Conservation (phyloP, 1,140 invertebrate genomes). For the Sycophaga agraensis region DNA sequence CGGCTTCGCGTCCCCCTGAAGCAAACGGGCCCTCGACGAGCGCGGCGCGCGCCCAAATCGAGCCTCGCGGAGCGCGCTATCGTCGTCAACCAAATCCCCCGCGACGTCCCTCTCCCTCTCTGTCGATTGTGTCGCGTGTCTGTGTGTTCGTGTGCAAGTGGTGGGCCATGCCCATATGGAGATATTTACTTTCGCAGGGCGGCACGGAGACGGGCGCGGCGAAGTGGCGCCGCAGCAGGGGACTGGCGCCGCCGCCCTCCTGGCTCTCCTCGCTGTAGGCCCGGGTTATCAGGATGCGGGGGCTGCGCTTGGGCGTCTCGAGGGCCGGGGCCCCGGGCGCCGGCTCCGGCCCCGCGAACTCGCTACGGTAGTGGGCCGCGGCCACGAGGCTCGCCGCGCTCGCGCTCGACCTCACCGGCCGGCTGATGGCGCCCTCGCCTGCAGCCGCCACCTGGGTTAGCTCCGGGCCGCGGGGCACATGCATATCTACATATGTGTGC, state of each 20-base stretch:
- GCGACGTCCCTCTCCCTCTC: too few relatives aligned
- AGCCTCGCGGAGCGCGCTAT: too few relatives aligned
- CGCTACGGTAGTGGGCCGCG: constrained; percentile 42
- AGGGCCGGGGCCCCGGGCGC: constrained; percentile 16
- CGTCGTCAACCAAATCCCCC: too few relatives aligned
- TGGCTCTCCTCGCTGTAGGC: constrained; percentile 70
- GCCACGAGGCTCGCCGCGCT: constrained; percentile 48
- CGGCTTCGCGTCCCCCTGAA: too few relatives aligned
- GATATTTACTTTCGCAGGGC: constrained; percentile 42
- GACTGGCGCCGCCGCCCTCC: constrained; percentile 44
- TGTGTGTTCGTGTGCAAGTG: too few relatives aligned
- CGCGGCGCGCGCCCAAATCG: too few relatives aligned
- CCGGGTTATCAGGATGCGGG: constrained; percentile 69
- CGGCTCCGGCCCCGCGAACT: constrained; percentile 27
- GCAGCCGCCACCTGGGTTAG: too few relatives aligned
- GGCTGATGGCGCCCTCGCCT: constrained; percentile 38
- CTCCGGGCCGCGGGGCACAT: too few relatives aligned
- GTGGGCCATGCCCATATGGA: too few relatives aligned
- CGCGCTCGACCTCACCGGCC: constrained; percentile 47
- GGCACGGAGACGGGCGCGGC: constrained; percentile 30
- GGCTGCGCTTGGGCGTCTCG: constrained; percentile 60
- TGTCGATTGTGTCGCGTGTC: too few relatives aligned
- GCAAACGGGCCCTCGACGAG: too few relatives aligned
- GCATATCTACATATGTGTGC: too few relatives aligned
- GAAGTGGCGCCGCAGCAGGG: constrained; percentile 39